Conservation (phyloP, 2,888 invertebrate species). For the Endomychus coccineus region DNA sequence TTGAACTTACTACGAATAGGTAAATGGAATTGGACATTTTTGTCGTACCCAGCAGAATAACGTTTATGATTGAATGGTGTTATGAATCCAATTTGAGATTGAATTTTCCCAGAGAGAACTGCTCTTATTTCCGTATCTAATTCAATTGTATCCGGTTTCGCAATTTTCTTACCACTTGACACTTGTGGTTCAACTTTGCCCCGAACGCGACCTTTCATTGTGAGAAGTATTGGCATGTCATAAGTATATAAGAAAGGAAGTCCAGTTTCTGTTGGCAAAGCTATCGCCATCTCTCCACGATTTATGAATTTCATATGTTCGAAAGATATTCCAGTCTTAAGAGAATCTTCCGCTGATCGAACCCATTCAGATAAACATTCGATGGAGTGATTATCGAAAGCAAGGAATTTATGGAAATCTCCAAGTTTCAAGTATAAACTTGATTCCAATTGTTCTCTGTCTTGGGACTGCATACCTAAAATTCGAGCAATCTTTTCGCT, state of each 20-base stretch:
- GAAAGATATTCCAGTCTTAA: slow-evolving; percentile 46
- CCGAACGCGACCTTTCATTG: slow-evolving; percentile 47
- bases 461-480: slow-evolving; percentile 50
- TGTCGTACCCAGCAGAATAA: slow-evolving; percentile 55
- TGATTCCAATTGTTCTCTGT: slow-evolving; percentile 53
- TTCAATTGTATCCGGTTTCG: slow-evolving; percentile 39
- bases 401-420: slow-evolving; percentile 45
- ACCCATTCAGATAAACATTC: slow-evolving; percentile 44
- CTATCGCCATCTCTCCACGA: slow-evolving; percentile 51
- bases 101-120: slow-evolving; percentile 49
- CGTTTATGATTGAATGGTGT: slow-evolving; percentile 53
- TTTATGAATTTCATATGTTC: slow-evolving; percentile 56
- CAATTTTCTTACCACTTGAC: slow-evolving; percentile 28
- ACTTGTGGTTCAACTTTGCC: slow-evolving; percentile 41
- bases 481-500: slow-evolving; percentile 52
- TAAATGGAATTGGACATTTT: slow-evolving; percentile 51
- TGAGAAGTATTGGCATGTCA: slow-evolving; percentile 52
- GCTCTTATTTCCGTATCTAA: slow-evolving; percentile 46
- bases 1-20: slow-evolving; percentile 48
- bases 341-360: slow-evolving; percentile 38
- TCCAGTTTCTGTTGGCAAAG: slow-evolving; percentile 64
- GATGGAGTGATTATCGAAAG: slow-evolving; percentile 51
- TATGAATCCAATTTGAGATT: slow-evolving; percentile 58
- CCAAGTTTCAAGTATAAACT: slow-evolving; percentile 43
- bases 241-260: slow-evolving; percentile 60